Base-by-base conservation (phyloP, 1,140 invertebrate species). In the Carcinoscorpius rotundicauda region DNA sequence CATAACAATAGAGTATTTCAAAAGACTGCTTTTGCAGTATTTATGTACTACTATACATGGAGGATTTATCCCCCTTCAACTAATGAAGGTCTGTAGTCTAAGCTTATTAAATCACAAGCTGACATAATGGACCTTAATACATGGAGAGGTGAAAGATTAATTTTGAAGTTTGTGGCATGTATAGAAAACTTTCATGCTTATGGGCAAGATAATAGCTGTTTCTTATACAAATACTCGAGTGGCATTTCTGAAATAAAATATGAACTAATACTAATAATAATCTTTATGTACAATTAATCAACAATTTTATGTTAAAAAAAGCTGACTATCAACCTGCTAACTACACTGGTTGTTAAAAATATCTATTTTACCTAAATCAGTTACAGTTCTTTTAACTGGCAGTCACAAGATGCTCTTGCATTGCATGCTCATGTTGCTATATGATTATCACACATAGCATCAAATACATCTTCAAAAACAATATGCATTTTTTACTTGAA, bases 221-320 rank as follows among this genome's bases (percentile, higher is more conserved):
- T 29, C 0, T 29, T 29, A 29, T 29, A 29, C 29, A 29, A 29
- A 29, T 29, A 29, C 29, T 29, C 29, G 29, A 29, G 29, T 29
- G 29, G 29, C 29, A 29, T 29, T 49, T 49, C 10, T 11, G 29
- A 60, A 64, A 49, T 11, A 49, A 65, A 53, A 61, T 48, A 10
- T 11, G 5, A 1, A 51, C 29, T 49, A 8, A 52, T 11, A 52
- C 6, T 10, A 63, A 56, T 60, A 50, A 5, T 3, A 10, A 49
- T 51, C 6, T 58, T 29, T 48, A 49, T 4, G 49, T n/a, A 6
- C 3, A 49, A 53, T 57, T 61, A 52, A 52, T 9, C 4, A 10
- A 52, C 9, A 51, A 51, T 49, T 50, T 65, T 52, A 49, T 65
- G 51, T 53, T 8, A 66, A 66, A 29, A 29, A 29, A 29, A 29